Percentiles rank a stretch among this genome's conserved stretches.
phyloP scores from a whole-genome alignment of 2,888 invertebrate species.

The Synergus itoensis region DNA sequence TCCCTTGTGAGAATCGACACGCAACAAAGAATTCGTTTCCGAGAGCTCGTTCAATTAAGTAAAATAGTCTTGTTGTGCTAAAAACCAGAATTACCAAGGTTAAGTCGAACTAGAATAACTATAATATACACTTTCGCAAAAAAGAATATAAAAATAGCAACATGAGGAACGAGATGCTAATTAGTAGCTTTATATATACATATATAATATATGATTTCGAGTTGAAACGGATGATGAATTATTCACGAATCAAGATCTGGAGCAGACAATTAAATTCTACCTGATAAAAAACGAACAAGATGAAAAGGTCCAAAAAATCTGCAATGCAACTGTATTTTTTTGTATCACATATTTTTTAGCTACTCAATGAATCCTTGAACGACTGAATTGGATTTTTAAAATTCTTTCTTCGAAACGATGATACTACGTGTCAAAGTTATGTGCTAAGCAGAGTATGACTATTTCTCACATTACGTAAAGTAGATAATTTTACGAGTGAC shows the following conservation, averaged over 20 bases:
- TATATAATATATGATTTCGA: neutral
- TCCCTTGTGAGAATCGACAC: conserved; percentile 44
- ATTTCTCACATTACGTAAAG: neutral
- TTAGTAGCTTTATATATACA: neutral
- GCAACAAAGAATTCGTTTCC: conserved; percentile 49
- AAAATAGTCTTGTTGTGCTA: conserved; percentile 39
- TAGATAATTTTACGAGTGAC: neutral
- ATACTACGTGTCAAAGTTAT: neutral
- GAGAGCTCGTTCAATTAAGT: conserved; percentile 52
- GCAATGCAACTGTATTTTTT: no score
- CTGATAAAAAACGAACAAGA: neutral
- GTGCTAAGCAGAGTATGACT: neutral
- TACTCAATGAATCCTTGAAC: no score
- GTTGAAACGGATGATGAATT: neutral
- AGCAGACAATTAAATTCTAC: neutral
- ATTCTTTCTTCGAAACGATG: neutral
- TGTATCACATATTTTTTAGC: no score
- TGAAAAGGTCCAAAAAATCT: neutral
- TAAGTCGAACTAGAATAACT: conserved; percentile 2
- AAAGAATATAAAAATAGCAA: neutral
- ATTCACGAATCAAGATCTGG: neutral
- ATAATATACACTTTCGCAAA: neutral
- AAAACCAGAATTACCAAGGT: conserved; percentile 26
- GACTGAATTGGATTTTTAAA: neutral
- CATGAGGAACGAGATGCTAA: conserved; percentile 8